These are phyloP conservation scores for Cheilosia variabilis DNA, from an alignment of 2,888 invertebrate species.

Conservation along the genomic window DNA sequence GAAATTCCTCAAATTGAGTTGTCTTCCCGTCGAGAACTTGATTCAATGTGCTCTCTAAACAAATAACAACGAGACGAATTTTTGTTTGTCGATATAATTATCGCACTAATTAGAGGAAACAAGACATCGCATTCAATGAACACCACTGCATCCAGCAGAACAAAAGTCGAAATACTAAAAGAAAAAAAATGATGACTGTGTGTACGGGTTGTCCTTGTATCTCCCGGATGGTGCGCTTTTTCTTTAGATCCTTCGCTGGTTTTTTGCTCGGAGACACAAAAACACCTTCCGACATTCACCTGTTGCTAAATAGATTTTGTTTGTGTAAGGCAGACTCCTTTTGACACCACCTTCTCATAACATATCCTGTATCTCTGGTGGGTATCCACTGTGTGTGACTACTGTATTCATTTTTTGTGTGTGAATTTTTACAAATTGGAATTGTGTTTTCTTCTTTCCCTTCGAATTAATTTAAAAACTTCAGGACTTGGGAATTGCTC, in stretches of 20 bases:
- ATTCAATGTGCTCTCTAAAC: neutral
- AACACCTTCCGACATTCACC: constrained; percentile 63
- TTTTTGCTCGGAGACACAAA: constrained; percentile 27
- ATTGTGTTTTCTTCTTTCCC: constrained; percentile 10
- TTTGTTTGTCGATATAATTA: constrained; percentile 27
- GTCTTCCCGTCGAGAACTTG: neutral
- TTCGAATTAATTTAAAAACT: constrained; percentile 32
- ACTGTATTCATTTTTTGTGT: constrained; percentile 2
- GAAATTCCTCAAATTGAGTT: neutral
- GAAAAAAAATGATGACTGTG: neutral
- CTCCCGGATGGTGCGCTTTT: neutral
- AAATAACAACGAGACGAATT: neutral
- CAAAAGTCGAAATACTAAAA: constrained; percentile 10
- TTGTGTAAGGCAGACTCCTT: neutral
- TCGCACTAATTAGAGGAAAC: constrained; percentile 47
- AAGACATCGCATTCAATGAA: constrained; percentile 44
- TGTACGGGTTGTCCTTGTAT: constrained; percentile 7
- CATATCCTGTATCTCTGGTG: constrained; percentile 48
- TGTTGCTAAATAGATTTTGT: constrained; percentile 69
- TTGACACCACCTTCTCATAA: neutral
- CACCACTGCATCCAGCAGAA: constrained; percentile 9
- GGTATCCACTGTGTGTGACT: constrained; percentile 29
- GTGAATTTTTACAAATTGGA: constrained; percentile 1
- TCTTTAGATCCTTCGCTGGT: neutral
- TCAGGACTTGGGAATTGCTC: constrained; percentile 25